phyloP scores from a whole-genome alignment of 2,888 invertebrate species.

The Euspilapteryx auroguttella region DNA sequence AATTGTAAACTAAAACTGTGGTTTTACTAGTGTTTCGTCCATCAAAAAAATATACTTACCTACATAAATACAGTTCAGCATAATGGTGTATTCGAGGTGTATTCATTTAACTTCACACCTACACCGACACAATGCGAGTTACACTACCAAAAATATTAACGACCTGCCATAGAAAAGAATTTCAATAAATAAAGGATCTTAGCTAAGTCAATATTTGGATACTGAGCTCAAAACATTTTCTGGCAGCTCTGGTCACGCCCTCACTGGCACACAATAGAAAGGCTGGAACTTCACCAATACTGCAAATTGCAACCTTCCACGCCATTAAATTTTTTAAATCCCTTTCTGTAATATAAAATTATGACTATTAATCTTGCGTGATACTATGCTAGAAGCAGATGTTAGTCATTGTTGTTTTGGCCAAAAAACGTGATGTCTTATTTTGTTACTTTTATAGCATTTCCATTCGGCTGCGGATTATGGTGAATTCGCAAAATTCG shows the following conservation, averaged over 20 bases:
- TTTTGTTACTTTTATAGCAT: no score
- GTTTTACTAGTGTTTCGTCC: no score
- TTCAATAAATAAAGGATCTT: slow-evolving; percentile 14
- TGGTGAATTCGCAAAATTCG: no score
- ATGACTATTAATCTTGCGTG: slow-evolving; percentile 47
- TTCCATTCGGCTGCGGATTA: no score
- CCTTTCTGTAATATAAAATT: slow-evolving; percentile 12
- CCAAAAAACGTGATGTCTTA: slow-evolving; percentile 1
- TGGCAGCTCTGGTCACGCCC: slow-evolving; percentile 43
- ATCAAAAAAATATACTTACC: no score
- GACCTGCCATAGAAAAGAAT: slow-evolving; percentile 4
- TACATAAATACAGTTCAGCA: no score
- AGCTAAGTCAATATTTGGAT: slow-evolving; percentile 56
- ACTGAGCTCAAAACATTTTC: slow-evolving; percentile 39
- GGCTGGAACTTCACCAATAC: slow-evolving; percentile 24
- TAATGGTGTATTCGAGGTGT: no score
- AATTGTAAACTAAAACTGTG: no score
- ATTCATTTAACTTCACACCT: no score
- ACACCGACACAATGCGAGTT: no score
- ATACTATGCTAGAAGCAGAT: slow-evolving; percentile 15
- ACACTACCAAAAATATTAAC: slow-evolving; percentile 8
- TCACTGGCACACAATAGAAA: slow-evolving; percentile 27
- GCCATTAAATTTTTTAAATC: slow-evolving; percentile 45
- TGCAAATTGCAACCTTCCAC: slow-evolving; percentile 57
- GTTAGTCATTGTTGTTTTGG: slow-evolving; percentile 1